A percentile compares a stretch with the other conserved stretches of the same genome.
phyloP scores from a whole-genome alignment of 2,888 invertebrate species.

The Candidula unifasciata region DNA sequence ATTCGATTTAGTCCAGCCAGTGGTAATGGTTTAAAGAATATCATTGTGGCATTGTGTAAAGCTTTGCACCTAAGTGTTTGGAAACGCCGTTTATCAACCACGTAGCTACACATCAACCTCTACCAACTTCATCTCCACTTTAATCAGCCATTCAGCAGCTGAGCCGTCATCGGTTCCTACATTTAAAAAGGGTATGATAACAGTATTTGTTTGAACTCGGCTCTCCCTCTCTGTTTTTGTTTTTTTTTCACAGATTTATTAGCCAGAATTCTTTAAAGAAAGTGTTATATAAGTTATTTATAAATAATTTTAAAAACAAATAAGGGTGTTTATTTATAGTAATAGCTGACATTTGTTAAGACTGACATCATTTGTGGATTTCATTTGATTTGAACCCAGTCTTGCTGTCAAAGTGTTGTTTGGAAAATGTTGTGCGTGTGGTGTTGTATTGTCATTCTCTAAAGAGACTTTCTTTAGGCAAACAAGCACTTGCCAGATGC shows the following conservation, averaged over 20 bases:
- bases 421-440: neutral
- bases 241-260: neutral
- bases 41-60: neutral
- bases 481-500: too few species aligned
- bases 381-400: too few species aligned
- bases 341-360: too few species aligned
- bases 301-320: too few species aligned
- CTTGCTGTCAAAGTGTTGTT: too few species aligned
- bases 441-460: neutral
- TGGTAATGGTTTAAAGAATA: too few species aligned
- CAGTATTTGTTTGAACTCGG: slow-evolving; percentile 7
- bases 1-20: neutral
- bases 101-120: slow-evolving; percentile 17
- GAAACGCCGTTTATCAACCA: slow-evolving; percentile 1
- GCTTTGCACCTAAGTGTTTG: neutral
- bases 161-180: slow-evolving; percentile 31
- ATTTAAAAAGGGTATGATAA: slow-evolving; percentile 44
- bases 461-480: neutral
- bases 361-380: too few species aligned
- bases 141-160: slow-evolving; percentile 36
- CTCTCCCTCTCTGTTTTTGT: neutral
- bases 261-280: neutral
- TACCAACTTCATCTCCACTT: slow-evolving; percentile 43
- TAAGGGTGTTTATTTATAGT: too few species aligned
- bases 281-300: too few species aligned